Evolutionary conservation across 2,797 vertebrate species (phyloP).

Genomic region (Falco columbarius): DNA sequence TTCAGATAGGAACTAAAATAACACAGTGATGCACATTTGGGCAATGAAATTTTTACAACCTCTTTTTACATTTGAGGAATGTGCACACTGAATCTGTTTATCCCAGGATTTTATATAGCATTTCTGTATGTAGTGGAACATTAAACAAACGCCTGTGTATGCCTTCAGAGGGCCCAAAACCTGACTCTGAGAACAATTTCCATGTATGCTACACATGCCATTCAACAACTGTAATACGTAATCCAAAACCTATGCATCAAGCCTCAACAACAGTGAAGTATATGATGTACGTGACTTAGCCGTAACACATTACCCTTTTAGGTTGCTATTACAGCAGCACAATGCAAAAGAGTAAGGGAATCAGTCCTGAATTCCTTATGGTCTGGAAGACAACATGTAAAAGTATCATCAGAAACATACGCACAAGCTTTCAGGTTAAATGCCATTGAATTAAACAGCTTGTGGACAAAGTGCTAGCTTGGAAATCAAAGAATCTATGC

Average conservation of each 20-base stretch:
- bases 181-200: neutral
- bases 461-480: neutral
- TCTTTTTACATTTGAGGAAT: neutral
- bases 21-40: neutral
- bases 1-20: neutral
- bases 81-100: neutral
- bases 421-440: neutral
- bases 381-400: neutral
- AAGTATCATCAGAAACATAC: neutral
- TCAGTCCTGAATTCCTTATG: neutral
- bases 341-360: neutral
- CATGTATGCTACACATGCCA: neutral
- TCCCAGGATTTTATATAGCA: neutral
- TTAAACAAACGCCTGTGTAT: neutral
- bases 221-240: neutral
- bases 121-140: neutral
- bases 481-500: neutral
- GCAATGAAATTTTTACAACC: neutral
- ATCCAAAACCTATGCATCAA: neutral
- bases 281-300: neutral
- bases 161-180: neutral
- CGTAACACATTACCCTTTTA: neutral
- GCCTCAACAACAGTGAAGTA: neutral
- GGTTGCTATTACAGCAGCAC: neutral
- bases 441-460: neutral